A percentile compares a stretch with the other conserved stretches of the same genome.
Conservation (phyloP, 1,140 invertebrate species). For the Lasaia peninsularis region DNA sequence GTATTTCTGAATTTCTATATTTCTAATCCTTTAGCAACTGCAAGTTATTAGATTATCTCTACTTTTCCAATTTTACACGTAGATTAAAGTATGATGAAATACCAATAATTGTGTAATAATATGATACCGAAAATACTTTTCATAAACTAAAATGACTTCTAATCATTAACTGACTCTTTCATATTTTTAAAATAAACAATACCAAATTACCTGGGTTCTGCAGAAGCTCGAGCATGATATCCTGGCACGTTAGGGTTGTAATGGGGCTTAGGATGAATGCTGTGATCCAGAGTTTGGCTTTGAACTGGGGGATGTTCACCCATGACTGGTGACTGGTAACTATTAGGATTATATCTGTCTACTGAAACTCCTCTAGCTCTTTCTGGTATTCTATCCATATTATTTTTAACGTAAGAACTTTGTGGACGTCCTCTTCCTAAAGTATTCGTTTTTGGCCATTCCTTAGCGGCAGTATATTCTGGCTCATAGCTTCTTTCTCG, state of each 20-base stretch:
- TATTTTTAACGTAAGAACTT: constrained; percentile 47
- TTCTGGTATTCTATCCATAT: constrained; percentile 42
- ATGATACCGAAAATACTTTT: too few species aligned
- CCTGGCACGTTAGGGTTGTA: constrained; percentile 65
- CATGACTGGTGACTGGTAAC: constrained; percentile 53
- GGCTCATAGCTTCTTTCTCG: constrained; percentile 70
- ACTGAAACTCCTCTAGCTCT: constrained; percentile 63
- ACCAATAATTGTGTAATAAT: too few species aligned
- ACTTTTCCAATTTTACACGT: too few species aligned
- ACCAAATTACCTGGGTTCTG: constrained; percentile 60
- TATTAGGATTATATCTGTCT: constrained; percentile 64
- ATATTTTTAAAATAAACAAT: background rate
- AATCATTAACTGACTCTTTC: too few species aligned
- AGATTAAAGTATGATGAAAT: too few species aligned
- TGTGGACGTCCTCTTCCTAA: constrained; percentile 58
- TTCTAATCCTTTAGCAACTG: too few species aligned
- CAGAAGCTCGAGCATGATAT: constrained; percentile 62
- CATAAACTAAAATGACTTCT: too few species aligned
- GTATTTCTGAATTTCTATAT: too few species aligned
- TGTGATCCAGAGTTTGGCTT: constrained; percentile 49
- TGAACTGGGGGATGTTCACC: constrained; percentile 63
- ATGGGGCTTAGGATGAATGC: constrained; percentile 48
- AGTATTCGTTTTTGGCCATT: constrained; percentile 65
- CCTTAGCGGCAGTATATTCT: constrained; percentile 56
- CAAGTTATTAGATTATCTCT: too few species aligned